Percentiles rank a stretch among this genome's conserved stretches.
Conservation (phyloP, 53 echinoderm and acorn worm species). For the Crossaster papposus region DNA sequence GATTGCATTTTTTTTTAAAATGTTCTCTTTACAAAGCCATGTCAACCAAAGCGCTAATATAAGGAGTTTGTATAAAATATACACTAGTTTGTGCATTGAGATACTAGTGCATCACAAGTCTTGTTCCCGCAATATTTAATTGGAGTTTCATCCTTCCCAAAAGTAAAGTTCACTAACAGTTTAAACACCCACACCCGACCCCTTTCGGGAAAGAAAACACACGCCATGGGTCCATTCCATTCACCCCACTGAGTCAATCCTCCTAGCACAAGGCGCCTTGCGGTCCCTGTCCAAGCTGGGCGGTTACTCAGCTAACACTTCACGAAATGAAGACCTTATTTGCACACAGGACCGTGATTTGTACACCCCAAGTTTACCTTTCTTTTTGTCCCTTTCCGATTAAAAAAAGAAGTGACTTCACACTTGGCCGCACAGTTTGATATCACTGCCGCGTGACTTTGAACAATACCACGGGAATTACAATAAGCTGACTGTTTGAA, state of each 20-base stretch:
- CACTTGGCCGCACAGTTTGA: background rate
- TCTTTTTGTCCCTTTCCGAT: background rate
- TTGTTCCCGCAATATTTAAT: background rate
- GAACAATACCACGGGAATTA: background rate
- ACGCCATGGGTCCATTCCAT: background rate
- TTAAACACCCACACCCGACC: background rate
- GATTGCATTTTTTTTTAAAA: too few species aligned
- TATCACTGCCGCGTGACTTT: background rate
- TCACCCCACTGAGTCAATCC: background rate
- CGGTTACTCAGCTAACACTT: constrained; percentile 13
- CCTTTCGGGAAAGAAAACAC: constrained; percentile 1
- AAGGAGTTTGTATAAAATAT: background rate
- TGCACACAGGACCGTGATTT: constrained; percentile 14
- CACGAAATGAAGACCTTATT: constrained; percentile 17
- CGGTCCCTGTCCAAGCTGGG: background rate
- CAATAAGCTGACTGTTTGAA: background rate
- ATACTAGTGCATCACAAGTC: background rate
- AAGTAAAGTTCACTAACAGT: constrained; percentile 6
- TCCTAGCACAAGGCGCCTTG: background rate
- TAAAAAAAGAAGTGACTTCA: constrained; percentile 18
- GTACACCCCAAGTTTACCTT: constrained; percentile 21
- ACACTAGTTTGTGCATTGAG: background rate
- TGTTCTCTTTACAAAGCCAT: too few species aligned
- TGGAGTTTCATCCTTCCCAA: background rate
- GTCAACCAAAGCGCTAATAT: background rate